phyloP scores from a whole-genome alignment of 2,797 vertebrate species.

The Falco concolor region DNA sequence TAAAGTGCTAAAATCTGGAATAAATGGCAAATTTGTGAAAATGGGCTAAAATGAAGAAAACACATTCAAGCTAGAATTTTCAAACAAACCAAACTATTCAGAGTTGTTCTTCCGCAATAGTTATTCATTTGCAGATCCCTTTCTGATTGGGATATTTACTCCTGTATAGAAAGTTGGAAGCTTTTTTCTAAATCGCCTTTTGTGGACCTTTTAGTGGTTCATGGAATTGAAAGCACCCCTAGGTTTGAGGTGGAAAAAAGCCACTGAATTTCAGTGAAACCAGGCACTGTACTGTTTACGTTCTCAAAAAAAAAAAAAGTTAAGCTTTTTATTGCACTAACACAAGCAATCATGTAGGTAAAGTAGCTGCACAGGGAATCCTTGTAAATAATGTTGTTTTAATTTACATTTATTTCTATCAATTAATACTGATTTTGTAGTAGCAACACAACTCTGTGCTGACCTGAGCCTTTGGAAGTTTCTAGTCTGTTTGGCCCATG shows the following conservation, averaged over 20 bases:
- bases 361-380: background rate
- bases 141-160: background rate
- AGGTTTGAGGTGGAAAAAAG: background rate
- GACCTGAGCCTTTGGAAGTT: background rate
- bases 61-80: background rate
- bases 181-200: background rate
- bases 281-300: background rate
- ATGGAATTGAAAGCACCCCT: background rate
- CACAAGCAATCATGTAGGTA: background rate
- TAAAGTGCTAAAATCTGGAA: background rate
- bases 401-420: background rate
- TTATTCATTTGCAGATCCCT: background rate
- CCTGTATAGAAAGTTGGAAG: background rate
- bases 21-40: background rate
- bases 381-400: background rate
- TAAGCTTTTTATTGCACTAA: background rate
- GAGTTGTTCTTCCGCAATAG: background rate
- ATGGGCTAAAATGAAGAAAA: background rate
- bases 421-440: background rate
- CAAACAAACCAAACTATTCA: background rate
- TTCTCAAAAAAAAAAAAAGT: background rate
- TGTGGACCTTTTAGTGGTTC: background rate
- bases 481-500: background rate
- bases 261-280: background rate
- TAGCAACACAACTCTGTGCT: background rate